phyloP scores from a whole-genome alignment of 2,888 invertebrate species.

The Cantharis rustica region DNA sequence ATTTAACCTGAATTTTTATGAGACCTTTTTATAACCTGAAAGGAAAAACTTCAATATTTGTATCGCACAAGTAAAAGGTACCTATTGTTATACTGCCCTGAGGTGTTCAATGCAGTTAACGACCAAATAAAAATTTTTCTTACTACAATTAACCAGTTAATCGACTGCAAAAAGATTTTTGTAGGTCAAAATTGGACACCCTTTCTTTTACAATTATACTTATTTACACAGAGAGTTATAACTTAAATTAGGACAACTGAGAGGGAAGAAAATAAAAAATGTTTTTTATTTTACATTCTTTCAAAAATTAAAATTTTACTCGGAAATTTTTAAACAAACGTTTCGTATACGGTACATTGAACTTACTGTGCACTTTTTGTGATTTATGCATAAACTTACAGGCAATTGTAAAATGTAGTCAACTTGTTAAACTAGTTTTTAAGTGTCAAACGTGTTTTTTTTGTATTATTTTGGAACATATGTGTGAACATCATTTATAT shows the following conservation, averaged over 20 bases:
- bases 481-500: constrained; percentile 7
- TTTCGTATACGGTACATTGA: constrained; percentile 15
- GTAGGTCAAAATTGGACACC: neutral
- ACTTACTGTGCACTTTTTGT: constrained; percentile 22
- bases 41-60: no score
- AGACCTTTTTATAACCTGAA: no score
- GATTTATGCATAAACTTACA: constrained; percentile 12
- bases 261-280: neutral
- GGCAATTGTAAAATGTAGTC: constrained; percentile 13
- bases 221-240: neutral
- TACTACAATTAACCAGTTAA: neutral
- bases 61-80: neutral
- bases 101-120: neutral
- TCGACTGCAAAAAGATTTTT: neutral
- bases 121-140: neutral
- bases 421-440: constrained; percentile 25
- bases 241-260: neutral
- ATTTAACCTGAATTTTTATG: no score
- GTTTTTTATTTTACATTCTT: neutral
- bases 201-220: neutral
- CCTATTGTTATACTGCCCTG: neutral
- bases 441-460: constrained; percentile 20
- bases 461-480: constrained; percentile 5
- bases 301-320: neutral
- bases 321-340: neutral